Evolutionary conservation across 2,797 vertebrate species (phyloP).

Genomic region (Ceryle rudis): DNA sequence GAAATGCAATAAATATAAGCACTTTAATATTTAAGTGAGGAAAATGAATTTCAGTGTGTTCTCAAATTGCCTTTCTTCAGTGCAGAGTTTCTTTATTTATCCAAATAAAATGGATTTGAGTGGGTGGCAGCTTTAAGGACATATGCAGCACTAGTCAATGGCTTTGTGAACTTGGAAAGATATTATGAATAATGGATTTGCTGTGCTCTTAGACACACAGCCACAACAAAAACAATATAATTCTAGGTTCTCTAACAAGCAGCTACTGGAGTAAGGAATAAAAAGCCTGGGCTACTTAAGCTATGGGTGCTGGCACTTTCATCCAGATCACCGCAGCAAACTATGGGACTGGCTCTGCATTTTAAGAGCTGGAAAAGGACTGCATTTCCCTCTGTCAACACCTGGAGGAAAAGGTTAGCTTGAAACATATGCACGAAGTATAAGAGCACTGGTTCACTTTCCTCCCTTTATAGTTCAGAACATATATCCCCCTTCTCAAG

Average conservation of each 20-base stretch:
- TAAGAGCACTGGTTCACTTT: neutral
- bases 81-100: slow-evolving; percentile 42
- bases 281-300: neutral
- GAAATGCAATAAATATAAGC: slow-evolving; percentile 64
- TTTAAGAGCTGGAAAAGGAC: neutral
- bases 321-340: neutral
- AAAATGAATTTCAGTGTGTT: slow-evolving; percentile 60
- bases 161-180: slow-evolving; percentile 11
- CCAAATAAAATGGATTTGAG: slow-evolving; percentile 66
- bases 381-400: neutral
- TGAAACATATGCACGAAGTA: neutral
- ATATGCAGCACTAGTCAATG: neutral
- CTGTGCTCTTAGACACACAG: neutral
- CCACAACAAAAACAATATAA: slow-evolving; percentile 38
- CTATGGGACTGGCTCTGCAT: neutral
- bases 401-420: neutral
- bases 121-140: slow-evolving; percentile 36
- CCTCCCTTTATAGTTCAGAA: neutral
- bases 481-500: neutral
- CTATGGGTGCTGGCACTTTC: neutral
- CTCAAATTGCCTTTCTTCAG: slow-evolving; percentile 62
- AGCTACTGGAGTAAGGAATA: neutral
- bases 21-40: slow-evolving; percentile 65
- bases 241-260: slow-evolving; percentile 23
- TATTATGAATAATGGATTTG: slow-evolving; percentile 53